Evolutionary conservation across 1,140 invertebrate species (phyloP).

Genomic region (Cepaea nemoralis): DNA sequence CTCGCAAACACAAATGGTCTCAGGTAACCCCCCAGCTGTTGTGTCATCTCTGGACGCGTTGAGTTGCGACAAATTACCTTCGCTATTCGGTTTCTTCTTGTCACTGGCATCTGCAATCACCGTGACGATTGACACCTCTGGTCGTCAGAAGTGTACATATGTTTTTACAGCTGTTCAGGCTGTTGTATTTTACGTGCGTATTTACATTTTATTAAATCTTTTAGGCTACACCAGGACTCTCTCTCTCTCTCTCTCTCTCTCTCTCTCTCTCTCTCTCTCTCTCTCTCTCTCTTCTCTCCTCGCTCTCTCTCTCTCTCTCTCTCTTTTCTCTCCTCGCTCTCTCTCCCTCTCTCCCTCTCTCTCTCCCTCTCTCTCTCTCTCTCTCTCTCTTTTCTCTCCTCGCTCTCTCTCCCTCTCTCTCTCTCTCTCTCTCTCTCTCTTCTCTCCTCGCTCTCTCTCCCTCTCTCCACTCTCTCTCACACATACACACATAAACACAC

Average conservation of each 20-base stretch:
- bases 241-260: not conserved
- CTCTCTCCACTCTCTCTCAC: too few relatives aligned
- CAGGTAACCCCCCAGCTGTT: not conserved
- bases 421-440: slow-evolving; percentile 22
- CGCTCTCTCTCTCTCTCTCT: too few relatives aligned
- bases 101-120: not conserved
- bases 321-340: too few relatives aligned
- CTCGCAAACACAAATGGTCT: too few relatives aligned
- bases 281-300: too few relatives aligned
- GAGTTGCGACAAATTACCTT: not conserved
- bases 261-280: not conserved
- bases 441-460: too few relatives aligned
- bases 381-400: slow-evolving; percentile 14
- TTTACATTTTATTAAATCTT: not conserved
- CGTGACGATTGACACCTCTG: too few relatives aligned
- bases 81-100: not conserved
- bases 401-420: too few relatives aligned
- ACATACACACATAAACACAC: too few relatives aligned
- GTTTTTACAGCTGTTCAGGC: not conserved
- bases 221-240: too few relatives aligned
- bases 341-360: not conserved
- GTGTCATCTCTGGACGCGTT: not conserved
- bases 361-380: slow-evolving; percentile 13
- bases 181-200: not conserved
- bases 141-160: not conserved